Conservation (phyloP, 2,888 invertebrate species). For the Aphrophora alni region DNA sequence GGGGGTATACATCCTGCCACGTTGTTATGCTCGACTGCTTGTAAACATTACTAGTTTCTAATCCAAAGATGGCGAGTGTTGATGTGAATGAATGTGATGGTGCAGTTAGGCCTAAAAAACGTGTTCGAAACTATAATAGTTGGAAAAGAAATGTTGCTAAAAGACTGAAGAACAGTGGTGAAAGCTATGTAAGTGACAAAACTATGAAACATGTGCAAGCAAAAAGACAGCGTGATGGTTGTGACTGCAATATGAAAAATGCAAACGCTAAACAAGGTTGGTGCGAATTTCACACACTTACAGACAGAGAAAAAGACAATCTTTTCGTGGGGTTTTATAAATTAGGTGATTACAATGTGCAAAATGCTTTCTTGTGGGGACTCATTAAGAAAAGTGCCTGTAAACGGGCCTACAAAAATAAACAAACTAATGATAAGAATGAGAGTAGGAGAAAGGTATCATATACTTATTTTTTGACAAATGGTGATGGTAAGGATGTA, state of each 20-base stretch:
- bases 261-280: constrained; percentile 23
- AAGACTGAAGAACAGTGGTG: constrained; percentile 29
- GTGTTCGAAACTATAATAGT: not conserved
- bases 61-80: constrained; percentile 13
- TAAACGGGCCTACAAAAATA: not conserved
- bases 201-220: constrained; percentile 22
- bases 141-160: constrained; percentile 29
- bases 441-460: not conserved
- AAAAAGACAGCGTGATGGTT: constrained; percentile 24
- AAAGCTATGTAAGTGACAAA: constrained; percentile 29
- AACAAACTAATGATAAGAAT: not conserved
- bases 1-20: not conserved
- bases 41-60: constrained; percentile 19
- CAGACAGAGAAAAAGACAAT: not conserved
- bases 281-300: constrained; percentile 30
- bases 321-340: not conserved
- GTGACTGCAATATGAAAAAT: constrained; percentile 29
- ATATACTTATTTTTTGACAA: not conserved
- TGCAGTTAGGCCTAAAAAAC: constrained; percentile 24
- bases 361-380: not conserved
- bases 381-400: not conserved
- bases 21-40: not conserved
- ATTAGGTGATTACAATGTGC: not conserved
- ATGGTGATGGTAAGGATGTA: not conserved
- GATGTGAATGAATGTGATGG: constrained; percentile 18